Percentiles rank a stretch among this genome's conserved stretches.
These are phyloP conservation scores for Halcyon senegalensis DNA, from an alignment of 2,113 vertebrate genomes.

Conservation along the genomic window DNA sequence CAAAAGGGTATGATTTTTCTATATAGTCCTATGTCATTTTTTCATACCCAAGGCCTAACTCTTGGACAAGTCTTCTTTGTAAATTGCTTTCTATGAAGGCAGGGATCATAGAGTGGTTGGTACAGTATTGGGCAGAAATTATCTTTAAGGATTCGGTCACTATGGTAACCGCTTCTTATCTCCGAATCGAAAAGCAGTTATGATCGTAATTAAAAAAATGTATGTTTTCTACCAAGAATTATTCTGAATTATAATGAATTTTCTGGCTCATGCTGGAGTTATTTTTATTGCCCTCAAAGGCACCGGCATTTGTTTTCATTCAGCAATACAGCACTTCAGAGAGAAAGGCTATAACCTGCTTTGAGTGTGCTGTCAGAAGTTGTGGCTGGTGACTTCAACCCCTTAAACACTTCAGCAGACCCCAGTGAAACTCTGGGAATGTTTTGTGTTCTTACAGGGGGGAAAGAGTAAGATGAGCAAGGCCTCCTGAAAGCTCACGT, in stretches of 20 bases:
- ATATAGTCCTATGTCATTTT: neutral
- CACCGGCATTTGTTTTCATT: neutral
- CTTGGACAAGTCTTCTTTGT: neutral
- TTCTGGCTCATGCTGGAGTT: neutral
- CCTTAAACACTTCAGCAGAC: neutral
- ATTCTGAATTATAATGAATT: conserved; percentile 23
- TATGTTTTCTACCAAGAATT: conserved; percentile 17
- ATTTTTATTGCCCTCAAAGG: conserved; percentile 4
- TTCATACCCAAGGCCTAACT: neutral
- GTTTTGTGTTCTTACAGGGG: neutral
- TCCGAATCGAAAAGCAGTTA: conserved; percentile 28
- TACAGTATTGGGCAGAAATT: neutral
- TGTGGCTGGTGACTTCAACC: neutral
- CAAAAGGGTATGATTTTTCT: neutral
- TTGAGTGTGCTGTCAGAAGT: neutral
- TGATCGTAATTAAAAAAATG: conserved; percentile 39
- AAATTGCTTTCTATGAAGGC: conserved; percentile 18
- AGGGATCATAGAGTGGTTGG: neutral
- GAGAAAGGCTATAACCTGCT: neutral
- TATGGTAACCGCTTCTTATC: conserved; percentile 67
- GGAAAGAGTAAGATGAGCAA: neutral
- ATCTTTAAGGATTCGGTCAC: conserved; percentile 60
- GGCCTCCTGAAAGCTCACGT: neutral
- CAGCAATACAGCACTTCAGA: neutral
- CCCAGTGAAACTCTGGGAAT: neutral